Base-by-base conservation (phyloP, 2,797 vertebrate species). In the Crenichthys baileyi region DNA sequence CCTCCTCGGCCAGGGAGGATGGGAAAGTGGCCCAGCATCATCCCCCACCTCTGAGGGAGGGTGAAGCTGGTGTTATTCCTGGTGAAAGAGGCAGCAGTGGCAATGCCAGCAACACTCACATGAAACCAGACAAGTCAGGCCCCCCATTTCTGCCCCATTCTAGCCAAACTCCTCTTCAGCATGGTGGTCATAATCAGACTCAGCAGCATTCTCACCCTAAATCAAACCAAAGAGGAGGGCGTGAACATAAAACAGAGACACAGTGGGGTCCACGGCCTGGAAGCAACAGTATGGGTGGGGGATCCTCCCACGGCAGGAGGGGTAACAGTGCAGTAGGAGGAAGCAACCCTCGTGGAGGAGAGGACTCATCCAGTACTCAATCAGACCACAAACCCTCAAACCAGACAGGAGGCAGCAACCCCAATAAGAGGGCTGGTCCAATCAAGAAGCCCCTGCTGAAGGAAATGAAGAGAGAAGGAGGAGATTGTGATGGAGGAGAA, bases 201-300 rank as follows among this genome's bases (percentile, higher is more conserved):
- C 93, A 94, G 67, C 94, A 92, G 65, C 92, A 95, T 83, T 90
- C 94, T 48, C 94, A 96, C 83, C 94, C 95, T 60, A 97, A 96
- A 79, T 74, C 91, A 63, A 93, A 93, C 95, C 90, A 92, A 90
- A 90, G 96, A 87, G 94, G 96, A 84, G 93, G 95, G 61, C 85
- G 97, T 7, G 97, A 98, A 74, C 96, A 96, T 89, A 97, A 96
- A 90, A 97, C 97, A 0, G 97, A 98, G 87, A 98, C 97, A 0
- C 97, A 97, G 53, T 98, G 97, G 97, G 97, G 97, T 11, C 97
- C 97, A 4, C 95, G 97, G 4, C 97, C 97, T 3, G 96, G 96
- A 82, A 95, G 93, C 88, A 96, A 95, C 86, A 96, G 79, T 48
- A 86, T 88, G 68, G 93, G 81, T 87, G 95, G 80, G 29, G 91